Evolutionary conservation across 1,140 invertebrate genomes (phyloP).

Genomic region (Amyelois transitella): DNA sequence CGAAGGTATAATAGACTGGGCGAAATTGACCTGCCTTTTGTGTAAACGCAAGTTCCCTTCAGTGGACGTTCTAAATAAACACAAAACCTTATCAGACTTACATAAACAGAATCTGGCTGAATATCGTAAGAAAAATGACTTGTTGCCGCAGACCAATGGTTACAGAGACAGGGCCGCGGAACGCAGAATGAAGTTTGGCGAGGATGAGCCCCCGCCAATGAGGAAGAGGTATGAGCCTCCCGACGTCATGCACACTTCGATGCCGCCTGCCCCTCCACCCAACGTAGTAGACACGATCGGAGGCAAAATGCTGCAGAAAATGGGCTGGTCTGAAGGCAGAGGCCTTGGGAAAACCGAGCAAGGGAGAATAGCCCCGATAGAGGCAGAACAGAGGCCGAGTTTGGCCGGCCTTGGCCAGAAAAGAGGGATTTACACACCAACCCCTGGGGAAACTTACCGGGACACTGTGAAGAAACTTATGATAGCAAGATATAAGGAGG

Average conservation of each 20-base stretch:
- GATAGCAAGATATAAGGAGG: conserved; percentile 87
- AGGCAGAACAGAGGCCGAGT: conserved; percentile 79
- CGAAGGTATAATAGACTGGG: conserved; percentile 85
- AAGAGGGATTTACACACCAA: conserved; percentile 81
- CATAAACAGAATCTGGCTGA: conserved; percentile 95
- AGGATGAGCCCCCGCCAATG: conserved; percentile 86
- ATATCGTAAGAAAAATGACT: conserved; percentile 72
- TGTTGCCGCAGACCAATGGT: conserved; percentile 73
- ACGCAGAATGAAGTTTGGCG: conserved; percentile 94
- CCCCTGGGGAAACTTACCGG: conserved; percentile 90
- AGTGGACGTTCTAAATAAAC: conserved; percentile 90
- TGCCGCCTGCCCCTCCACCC: conserved; percentile 65
- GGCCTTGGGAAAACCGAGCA: conserved; percentile 95
- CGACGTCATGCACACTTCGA: conserved; percentile 73
- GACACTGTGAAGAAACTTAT: conserved; percentile 95
- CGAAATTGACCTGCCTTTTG: conserved; percentile 93
- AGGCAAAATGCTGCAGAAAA: conserved; percentile 94
- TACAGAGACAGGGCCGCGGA: conserved; percentile 97
- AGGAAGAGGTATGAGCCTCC: conserved; percentile 78
- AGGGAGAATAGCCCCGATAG: conserved; percentile 93
- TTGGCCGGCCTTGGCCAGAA: conserved; percentile 86
- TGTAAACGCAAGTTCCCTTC: conserved; percentile 97
- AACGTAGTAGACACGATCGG: conserved; percentile 85
- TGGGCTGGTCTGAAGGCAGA: conserved; percentile 98
- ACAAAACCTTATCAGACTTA: conserved; percentile 94